Conservation (phyloP, 2,113 vertebrate species). For the Actenoides hombroni region DNA sequence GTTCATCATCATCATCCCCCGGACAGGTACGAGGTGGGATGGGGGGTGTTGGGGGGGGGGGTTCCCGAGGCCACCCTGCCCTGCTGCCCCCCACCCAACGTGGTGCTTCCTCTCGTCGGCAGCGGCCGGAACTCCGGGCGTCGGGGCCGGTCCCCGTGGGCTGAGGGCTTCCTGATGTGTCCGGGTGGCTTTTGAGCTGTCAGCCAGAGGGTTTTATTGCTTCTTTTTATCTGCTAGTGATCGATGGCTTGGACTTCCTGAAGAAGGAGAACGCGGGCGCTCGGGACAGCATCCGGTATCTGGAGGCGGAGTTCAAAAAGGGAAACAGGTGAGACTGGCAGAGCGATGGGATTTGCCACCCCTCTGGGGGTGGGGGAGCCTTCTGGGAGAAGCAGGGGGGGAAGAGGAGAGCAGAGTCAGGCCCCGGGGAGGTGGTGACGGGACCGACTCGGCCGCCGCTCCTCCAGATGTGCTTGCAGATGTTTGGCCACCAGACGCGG, state of each 20-base stretch:
- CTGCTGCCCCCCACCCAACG: no score
- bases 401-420: not conserved
- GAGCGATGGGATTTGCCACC: not conserved
- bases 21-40: constrained; percentile 81
- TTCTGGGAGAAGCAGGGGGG: no score
- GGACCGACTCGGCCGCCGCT: not conserved
- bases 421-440: not conserved
- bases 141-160: not conserved
- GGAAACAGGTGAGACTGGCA: constrained; percentile 86
- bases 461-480: not conserved
- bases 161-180: not conserved
- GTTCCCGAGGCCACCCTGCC: not conserved
- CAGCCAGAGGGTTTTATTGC: not conserved
- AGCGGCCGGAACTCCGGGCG: not conserved
- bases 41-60: not conserved
- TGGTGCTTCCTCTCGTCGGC: no score
- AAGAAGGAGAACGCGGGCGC: constrained; percentile 94
- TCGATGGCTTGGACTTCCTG: constrained; percentile 91
- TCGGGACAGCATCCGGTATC: constrained; percentile 91
- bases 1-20: constrained; percentile 97
- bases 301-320: constrained; percentile 96
- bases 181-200: not conserved
- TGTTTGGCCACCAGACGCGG: not conserved
- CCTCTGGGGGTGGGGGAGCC: no score
- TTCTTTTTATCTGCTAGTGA: constrained; percentile 74